A percentile compares a stretch with the other conserved stretches of the same genome.
phyloP scores from a whole-genome alignment of 2,888 invertebrate species.

The Perithous albicinctus region DNA sequence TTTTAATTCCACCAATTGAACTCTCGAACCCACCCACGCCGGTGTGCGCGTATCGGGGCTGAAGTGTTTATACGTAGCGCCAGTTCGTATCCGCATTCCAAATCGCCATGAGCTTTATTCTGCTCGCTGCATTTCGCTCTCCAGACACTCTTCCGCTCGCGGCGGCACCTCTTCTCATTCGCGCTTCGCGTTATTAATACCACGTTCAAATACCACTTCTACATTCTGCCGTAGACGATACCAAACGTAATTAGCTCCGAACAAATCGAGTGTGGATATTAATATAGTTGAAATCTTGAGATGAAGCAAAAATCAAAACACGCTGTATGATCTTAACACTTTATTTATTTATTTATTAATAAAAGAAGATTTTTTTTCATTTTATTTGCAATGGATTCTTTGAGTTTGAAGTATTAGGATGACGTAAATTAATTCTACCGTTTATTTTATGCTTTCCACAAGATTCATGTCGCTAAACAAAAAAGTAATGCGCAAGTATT shows the following conservation, averaged over 20 bases:
- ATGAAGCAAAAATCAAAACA: too few species aligned
- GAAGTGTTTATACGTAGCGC: constrained; percentile 42
- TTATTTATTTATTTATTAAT: neutral
- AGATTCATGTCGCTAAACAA: too few species aligned
- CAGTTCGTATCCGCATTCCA: constrained; percentile 67
- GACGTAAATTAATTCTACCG: too few species aligned
- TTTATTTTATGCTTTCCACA: too few species aligned
- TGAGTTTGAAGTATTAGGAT: too few species aligned
- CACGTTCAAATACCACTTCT: constrained; percentile 37
- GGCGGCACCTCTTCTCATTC: constrained; percentile 6
- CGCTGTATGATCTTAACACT: neutral
- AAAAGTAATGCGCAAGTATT: too few species aligned
- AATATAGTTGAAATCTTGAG: neutral
- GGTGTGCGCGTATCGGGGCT: constrained; percentile 37
- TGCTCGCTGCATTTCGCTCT: constrained; percentile 25
- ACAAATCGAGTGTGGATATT: neutral
- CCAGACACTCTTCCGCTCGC: constrained; percentile 18
- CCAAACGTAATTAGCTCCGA: constrained; percentile 19
- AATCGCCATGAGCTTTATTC: constrained; percentile 51
- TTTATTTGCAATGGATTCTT: too few species aligned
- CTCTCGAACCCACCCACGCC: constrained; percentile 74
- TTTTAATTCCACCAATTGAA: constrained; percentile 79
- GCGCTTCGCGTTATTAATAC: constrained; percentile 58
- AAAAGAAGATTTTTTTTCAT: neutral
- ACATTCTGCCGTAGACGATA: constrained; percentile 11